These are phyloP conservation scores for Erebia palarica DNA, from an alignment of 2,888 invertebrate species.

Conservation along the genomic window DNA sequence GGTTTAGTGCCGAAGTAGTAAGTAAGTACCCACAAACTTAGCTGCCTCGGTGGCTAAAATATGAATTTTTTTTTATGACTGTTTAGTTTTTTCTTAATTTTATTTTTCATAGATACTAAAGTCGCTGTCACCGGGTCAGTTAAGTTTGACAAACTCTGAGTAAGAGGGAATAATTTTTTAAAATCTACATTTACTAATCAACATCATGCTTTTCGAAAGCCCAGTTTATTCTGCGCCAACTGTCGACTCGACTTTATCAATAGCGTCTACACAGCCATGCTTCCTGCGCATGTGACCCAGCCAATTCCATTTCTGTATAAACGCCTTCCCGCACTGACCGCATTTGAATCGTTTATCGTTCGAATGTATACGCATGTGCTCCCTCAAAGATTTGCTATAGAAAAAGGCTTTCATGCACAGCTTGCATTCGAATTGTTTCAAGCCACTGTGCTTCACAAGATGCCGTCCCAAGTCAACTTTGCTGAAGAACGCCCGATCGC, in stretches of 20 bases:
- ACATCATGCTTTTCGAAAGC: no score
- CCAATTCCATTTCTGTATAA: conserved; percentile 58
- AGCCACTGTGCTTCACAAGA: conserved; percentile 57
- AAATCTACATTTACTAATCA: no score
- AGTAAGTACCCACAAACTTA: no score
- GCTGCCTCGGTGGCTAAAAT: no score
- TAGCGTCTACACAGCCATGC: conserved; percentile 14
- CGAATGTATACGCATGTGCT: conserved; percentile 56
- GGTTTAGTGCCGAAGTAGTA: no score
- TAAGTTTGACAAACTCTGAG: no score
- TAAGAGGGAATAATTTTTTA: no score
- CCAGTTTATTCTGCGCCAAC: background rate
- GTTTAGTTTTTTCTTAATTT: no score
- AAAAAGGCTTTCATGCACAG: conserved; percentile 56
- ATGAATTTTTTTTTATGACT: no score
- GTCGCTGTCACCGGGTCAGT: no score
- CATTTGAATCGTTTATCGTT: conserved; percentile 52
- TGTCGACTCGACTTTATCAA: background rate
- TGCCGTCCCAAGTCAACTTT: conserved; percentile 57
- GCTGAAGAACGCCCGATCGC: conserved; percentile 47
- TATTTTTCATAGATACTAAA: no score
- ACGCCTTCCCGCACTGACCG: conserved; percentile 47
- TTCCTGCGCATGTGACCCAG: conserved; percentile 23
- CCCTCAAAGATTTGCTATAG: conserved; percentile 51
- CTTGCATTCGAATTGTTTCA: conserved; percentile 52